Percentiles rank a stretch among this genome's conserved stretches.
These are phyloP conservation scores for Leucoma salicis DNA, from an alignment of 2,888 invertebrate genomes.

Conservation along the genomic window DNA sequence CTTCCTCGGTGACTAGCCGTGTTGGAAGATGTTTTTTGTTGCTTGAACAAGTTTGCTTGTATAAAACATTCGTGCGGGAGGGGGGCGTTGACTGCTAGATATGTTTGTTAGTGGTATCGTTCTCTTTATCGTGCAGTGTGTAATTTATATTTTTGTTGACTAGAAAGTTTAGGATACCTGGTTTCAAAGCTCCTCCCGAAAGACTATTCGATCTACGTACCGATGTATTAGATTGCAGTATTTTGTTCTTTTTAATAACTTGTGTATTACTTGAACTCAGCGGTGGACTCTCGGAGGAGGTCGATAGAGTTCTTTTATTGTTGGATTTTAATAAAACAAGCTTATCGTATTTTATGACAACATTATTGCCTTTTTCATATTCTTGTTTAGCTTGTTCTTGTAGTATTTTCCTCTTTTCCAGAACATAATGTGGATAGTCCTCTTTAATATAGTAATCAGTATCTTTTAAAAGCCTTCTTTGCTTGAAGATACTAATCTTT, in stretches of 20 bases:
- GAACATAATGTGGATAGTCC: conserved; percentile 2
- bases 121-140: too few relatives aligned
- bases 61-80: too few relatives aligned
- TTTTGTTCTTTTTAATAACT: too few relatives aligned
- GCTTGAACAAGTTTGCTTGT: too few relatives aligned
- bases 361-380: neutral
- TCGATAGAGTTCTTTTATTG: neutral
- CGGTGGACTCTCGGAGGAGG: neutral
- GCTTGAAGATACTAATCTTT: conserved; percentile 1
- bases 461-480: conserved; percentile 1
- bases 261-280: neutral
- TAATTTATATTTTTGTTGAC: too few relatives aligned
- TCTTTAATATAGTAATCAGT: neutral
- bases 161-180: neutral
- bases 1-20: too few relatives aligned
- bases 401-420: neutral
- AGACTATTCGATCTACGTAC: too few relatives aligned
- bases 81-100: too few relatives aligned
- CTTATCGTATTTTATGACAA: conserved; percentile 1
- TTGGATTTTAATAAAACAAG: neutral
- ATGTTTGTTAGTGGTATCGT: too few relatives aligned
- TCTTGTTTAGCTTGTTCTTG: neutral
- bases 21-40: too few relatives aligned
- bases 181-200: too few relatives aligned
- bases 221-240: too few relatives aligned